Conservation (phyloP, 2,888 invertebrate species). For the Antheraea assamensis region DNA sequence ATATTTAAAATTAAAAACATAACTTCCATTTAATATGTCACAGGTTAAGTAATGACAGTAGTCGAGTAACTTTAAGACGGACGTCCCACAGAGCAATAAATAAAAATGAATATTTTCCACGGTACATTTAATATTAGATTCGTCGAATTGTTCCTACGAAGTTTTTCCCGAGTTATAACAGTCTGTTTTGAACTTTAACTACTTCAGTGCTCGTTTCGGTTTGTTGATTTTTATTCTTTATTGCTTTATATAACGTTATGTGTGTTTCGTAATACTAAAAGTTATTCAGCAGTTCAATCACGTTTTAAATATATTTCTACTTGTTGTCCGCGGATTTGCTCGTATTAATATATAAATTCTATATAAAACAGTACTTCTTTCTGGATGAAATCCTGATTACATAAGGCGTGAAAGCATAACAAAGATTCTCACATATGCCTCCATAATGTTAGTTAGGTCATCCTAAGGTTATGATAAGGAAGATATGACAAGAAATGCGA, state of each 20-base stretch:
- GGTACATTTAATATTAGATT: constrained; percentile 56
- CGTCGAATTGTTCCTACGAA: constrained; percentile 52
- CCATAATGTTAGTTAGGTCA: too few species aligned
- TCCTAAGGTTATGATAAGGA: too few species aligned
- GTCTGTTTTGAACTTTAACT: constrained; percentile 39
- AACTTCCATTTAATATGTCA: not conserved
- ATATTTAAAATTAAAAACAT: not conserved
- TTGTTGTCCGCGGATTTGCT: too few species aligned
- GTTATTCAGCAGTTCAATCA: not conserved
- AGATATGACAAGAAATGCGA: too few species aligned
- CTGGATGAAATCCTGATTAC: too few species aligned
- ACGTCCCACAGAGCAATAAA: constrained; percentile 37
- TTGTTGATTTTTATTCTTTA: constrained; percentile 47
- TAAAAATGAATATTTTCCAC: constrained; percentile 48
- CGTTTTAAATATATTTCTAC: too few species aligned
- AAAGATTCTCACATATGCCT: too few species aligned
- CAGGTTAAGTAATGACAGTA: constrained; percentile 10
- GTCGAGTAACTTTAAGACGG: constrained; percentile 25
- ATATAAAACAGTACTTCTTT: too few species aligned
- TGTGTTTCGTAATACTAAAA: not conserved
- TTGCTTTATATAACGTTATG: constrained; percentile 23
- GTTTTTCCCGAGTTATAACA: constrained; percentile 42
- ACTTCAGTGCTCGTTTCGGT: constrained; percentile 38
- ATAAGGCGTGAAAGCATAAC: too few species aligned
- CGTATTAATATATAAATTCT: too few species aligned